Conservation (phyloP, 2,113 vertebrate species). For the Oncorhynchus gorbuscha region DNA sequence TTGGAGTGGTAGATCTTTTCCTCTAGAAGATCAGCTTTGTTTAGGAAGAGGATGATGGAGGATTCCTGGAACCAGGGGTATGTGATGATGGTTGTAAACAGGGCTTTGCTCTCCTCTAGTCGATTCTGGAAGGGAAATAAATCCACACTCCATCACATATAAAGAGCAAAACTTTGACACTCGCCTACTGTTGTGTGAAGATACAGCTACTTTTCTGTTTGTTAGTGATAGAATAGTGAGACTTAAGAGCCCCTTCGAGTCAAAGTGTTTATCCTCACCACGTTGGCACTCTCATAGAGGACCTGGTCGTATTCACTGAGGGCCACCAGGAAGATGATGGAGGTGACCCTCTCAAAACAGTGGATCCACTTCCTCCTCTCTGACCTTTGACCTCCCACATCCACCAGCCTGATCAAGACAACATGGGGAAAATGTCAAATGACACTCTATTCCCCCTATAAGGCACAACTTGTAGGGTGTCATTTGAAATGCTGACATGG, state of each 20-base stretch:
- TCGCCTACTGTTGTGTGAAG: too few relatives aligned
- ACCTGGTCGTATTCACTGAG: slow-evolving; percentile 90
- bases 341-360: slow-evolving; percentile 87
- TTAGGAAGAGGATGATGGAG: slow-evolving; percentile 87
- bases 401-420: slow-evolving; percentile 80
- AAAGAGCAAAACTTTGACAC: too few relatives aligned
- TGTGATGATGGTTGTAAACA: slow-evolving; percentile 84
- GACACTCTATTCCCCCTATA: too few relatives aligned
- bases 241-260: too few relatives aligned
- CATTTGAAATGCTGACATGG: too few relatives aligned
- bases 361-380: slow-evolving; percentile 92
- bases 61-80: slow-evolving; percentile 82
- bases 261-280: slow-evolving; percentile 64
- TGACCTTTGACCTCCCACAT: slow-evolving; percentile 87
- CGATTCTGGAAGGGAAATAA: slow-evolving; percentile 74
- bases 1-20: slow-evolving; percentile 85
- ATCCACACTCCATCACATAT: background rate
- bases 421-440: background rate
- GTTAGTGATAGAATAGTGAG: too few relatives aligned
- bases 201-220: too few relatives aligned
- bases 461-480: too few relatives aligned
- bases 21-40: slow-evolving; percentile 86
- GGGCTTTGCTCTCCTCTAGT: slow-evolving; percentile 84
- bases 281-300: slow-evolving; percentile 78
- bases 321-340: slow-evolving; percentile 85